Percentiles rank a stretch among this genome's conserved stretches.
Conservation (phyloP, 35 echinoderm and acorn worm species). For the Patiria miniata region DNA sequence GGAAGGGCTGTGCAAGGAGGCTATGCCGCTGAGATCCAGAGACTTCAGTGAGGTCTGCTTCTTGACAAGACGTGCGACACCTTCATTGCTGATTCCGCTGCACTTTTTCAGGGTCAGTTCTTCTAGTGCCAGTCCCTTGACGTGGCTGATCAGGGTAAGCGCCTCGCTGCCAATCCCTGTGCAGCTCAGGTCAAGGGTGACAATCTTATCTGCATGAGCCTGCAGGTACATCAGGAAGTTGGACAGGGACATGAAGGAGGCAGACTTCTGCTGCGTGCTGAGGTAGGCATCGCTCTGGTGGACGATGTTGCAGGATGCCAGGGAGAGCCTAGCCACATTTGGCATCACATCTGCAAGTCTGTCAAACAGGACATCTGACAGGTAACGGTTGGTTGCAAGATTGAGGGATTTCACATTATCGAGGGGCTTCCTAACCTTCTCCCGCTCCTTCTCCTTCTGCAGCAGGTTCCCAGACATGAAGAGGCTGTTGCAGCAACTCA, state of each 20-base stretch:
- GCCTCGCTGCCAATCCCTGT: constrained; percentile 62
- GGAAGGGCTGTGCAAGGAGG: constrained; percentile 23
- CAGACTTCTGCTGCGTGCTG: constrained; percentile 38
- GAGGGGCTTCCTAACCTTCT: constrained; percentile 31
- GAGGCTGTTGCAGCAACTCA: constrained; percentile 87
- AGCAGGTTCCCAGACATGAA: constrained; percentile 89
- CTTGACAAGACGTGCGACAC: constrained; percentile 51
- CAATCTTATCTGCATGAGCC: constrained; percentile 32
- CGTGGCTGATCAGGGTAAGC: constrained; percentile 45
- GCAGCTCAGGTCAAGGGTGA: constrained; percentile 59
- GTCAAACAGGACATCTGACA: constrained; percentile 79
- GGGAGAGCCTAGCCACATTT: constrained; percentile 53
- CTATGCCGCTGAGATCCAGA: constrained; percentile 44
- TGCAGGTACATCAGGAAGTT: constrained; percentile 58
- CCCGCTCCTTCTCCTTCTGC: constrained; percentile 40
- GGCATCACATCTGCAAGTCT: constrained; percentile 54
- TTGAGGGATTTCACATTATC: constrained; percentile 49
- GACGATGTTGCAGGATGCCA: constrained; percentile 81
- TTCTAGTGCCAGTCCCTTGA: constrained; percentile 62
- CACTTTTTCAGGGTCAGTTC: constrained; percentile 66
- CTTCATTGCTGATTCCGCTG: constrained; percentile 62
- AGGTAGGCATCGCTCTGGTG: constrained; percentile 63
- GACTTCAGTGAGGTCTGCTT: constrained; percentile 36
- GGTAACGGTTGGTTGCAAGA: constrained; percentile 60
- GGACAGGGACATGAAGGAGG: constrained; percentile 61